These are phyloP conservation scores for Heteromyza rotundicornis DNA, from an alignment of 2,888 invertebrate genomes.

Conservation along the genomic window DNA sequence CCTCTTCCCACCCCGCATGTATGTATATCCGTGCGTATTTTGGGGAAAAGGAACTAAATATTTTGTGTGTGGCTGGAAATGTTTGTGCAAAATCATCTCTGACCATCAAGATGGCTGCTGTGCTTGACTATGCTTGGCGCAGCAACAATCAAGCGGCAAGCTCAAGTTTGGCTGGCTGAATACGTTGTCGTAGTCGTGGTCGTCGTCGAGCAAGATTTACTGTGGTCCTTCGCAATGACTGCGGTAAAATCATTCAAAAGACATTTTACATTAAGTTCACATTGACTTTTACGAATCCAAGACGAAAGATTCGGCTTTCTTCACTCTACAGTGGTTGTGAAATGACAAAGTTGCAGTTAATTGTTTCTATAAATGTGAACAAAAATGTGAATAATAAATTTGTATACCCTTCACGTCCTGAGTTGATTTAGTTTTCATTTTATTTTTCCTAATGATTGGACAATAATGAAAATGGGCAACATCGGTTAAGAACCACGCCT, in stretches of 20 bases:
- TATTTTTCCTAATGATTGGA: no score
- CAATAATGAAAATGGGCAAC: no score
- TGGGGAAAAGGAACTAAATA: neutral
- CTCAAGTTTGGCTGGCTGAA: no score
- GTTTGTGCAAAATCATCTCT: neutral
- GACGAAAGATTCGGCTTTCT: constrained; percentile 5
- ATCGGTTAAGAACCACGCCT: no score
- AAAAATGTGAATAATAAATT: no score
- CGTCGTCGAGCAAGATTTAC: no score
- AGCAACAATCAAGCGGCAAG: no score
- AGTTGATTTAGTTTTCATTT: no score
- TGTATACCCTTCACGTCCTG: no score
- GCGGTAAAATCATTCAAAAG: constrained; percentile 10
- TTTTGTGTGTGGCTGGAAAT: neutral
- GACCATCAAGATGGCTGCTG: neutral
- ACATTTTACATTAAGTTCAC: constrained; percentile 3
- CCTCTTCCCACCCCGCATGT: neutral
- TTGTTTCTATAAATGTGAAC: no score
- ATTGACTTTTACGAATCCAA: neutral
- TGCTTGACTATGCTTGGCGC: neutral
- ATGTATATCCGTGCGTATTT: neutral
- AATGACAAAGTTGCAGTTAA: neutral
- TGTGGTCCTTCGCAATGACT: neutral
- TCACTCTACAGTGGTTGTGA: neutral
- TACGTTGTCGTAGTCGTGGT: no score